These are phyloP conservation scores for Leptobrachium leishanense DNA, from an alignment of 2,113 vertebrate genomes.

Conservation along the genomic window DNA sequence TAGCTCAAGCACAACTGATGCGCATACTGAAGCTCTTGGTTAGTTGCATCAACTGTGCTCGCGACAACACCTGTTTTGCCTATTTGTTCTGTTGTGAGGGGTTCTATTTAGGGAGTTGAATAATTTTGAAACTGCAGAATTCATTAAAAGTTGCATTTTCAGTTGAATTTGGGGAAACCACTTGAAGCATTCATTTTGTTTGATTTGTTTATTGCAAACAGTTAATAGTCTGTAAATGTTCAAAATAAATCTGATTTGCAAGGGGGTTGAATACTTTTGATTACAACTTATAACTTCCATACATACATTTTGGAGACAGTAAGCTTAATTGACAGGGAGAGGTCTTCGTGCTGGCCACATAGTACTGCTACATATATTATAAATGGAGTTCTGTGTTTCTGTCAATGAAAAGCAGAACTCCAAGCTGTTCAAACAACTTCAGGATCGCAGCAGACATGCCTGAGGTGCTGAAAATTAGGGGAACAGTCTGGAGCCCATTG, in stretches of 20 bases:
- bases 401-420: too few relatives aligned
- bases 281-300: too few relatives aligned
- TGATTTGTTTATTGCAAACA: not conserved
- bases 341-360: too few relatives aligned
- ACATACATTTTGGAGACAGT: too few relatives aligned
- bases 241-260: not conserved
- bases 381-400: too few relatives aligned
- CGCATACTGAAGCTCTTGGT: not conserved
- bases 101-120: not conserved
- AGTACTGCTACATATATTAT: too few relatives aligned
- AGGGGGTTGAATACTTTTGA: too few relatives aligned
- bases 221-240: not conserved
- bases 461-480: too few relatives aligned
- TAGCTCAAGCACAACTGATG: not conserved
- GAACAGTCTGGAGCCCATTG: too few relatives aligned
- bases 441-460: too few relatives aligned
- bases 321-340: too few relatives aligned
- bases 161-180: conserved; percentile 3
- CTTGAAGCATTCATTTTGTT: not conserved
- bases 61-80: not conserved
- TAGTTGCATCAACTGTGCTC: conserved; percentile 5
- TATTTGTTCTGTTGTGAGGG: not conserved
- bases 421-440: too few relatives aligned
- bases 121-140: not conserved
- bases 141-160: not conserved